Percentiles rank a stretch among this genome's conserved stretches.
Evolutionary conservation across 2,113 vertebrate species (phyloP).

Genomic region (Ictidomys tridecemlineatus): DNA sequence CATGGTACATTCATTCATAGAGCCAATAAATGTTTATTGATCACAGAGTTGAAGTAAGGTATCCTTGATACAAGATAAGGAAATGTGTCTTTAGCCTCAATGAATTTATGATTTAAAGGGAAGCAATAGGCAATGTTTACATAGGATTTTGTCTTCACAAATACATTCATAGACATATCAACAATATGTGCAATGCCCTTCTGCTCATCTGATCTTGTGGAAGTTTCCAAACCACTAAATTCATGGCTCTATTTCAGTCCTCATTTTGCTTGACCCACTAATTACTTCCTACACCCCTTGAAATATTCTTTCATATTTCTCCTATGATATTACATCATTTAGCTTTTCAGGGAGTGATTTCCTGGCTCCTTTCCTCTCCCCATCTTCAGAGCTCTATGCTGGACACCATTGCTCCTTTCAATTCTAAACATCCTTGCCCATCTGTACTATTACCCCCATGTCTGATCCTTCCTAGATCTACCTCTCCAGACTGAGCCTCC

Average conservation of each 20-base stretch:
- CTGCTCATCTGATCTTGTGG: background rate
- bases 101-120: background rate
- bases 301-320: background rate
- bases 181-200: background rate
- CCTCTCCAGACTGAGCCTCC: background rate
- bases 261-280: background rate
- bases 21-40: background rate
- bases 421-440: background rate
- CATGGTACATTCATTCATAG: background rate
- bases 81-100: background rate
- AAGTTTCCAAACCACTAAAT: background rate
- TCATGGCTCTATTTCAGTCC: background rate
- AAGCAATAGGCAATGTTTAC: background rate
- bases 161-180: background rate
- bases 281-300: background rate
- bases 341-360: background rate
- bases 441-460: rapidly evolving
- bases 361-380: background rate
- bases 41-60: too few species aligned
- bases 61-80: background rate
- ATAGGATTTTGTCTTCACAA: background rate
- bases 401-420: background rate
- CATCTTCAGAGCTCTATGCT: background rate
- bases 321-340: background rate
- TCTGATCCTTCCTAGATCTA: too few species aligned